These are phyloP conservation scores for Plebejus anna DNA, from an alignment of 2,888 invertebrate genomes.

Conservation along the genomic window DNA sequence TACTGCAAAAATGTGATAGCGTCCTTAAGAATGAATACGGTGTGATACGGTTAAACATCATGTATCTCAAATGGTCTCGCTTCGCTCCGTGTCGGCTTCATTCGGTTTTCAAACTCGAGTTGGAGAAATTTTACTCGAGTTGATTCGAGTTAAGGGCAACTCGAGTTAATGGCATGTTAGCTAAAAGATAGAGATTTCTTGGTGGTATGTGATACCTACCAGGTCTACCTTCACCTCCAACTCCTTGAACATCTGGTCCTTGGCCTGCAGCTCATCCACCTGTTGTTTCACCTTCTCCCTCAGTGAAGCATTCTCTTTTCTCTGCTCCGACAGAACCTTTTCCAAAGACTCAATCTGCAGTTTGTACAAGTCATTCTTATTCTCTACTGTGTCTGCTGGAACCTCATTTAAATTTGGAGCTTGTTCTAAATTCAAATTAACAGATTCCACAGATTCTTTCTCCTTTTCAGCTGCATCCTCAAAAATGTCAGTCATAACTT, in stretches of 20 bases:
- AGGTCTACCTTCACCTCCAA: conserved; percentile 73
- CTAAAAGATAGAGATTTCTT: neutral
- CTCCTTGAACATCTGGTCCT: conserved; percentile 65
- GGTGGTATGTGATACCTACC: conserved; percentile 45
- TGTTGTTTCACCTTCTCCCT: conserved; percentile 62
- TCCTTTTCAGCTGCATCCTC: conserved; percentile 48
- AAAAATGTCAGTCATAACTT: conserved; percentile 69
- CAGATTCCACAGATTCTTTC: conserved; percentile 33
- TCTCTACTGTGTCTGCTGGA: conserved; percentile 38
- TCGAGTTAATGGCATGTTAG: no score
- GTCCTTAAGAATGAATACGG: no score
- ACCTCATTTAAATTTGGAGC: conserved; percentile 1
- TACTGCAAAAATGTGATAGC: no score
- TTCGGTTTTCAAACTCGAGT: no score
- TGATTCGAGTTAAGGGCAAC: no score
- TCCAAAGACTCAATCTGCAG: conserved; percentile 66
- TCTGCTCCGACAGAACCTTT: conserved; percentile 58
- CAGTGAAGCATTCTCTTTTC: conserved; percentile 57
- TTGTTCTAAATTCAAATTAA: conserved; percentile 26
- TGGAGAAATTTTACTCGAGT: no score
- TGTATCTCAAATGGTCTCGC: no score
- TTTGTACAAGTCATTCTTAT: conserved; percentile 51
- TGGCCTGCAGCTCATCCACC: conserved; percentile 59
- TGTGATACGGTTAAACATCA: no score
- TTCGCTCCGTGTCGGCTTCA: no score